Evolutionary conservation across 2,888 invertebrate genomes (phyloP), one percentile per base, ranked within the genome.

Genomic region (Zonitis immaculata): DNA sequence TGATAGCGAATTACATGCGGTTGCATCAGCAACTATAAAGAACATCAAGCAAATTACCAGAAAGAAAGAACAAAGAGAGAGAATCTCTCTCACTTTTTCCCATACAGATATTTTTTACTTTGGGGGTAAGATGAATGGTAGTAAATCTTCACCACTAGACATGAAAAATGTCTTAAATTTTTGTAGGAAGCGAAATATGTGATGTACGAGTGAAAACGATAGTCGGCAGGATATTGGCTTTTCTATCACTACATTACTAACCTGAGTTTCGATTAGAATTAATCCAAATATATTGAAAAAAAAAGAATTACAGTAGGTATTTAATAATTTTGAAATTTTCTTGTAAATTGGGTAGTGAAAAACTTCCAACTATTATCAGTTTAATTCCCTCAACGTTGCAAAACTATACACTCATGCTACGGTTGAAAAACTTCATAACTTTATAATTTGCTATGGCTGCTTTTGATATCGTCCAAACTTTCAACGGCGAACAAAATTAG

Each of bases 71-170:
- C 20, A 39, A 20, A 39, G 18, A 18, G 8, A 39, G 12, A 1
- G 3, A 20, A 20, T 18, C 39, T 3, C 35, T 16, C 35, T 7
- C 8, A n/a, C n/a, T 32, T 30, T 32, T 32, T 32, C 16, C 9
- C 20, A 59, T 57, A 52, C 56, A 59, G 59, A 57, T 60, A 62
- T 65, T 69, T 68, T 66, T 69, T 63, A 64, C 68, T 68, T 66
- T 68, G 66, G 66, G 60, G 39, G 16, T 39, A 66, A 69, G 69
- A 70, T 69, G 70, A 70, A 70, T 70, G 60, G 66, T 67, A 62
- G 67, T 71, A 70, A 71, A 72, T 72, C 72, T 70, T 70, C 62
- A 64, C 67, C 64, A 62, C 66, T 63, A 66, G 68, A 68, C 69
- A 70, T 72, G 72, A 72, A 61, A 65, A 65, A 71, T 71, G 67